Conservation (phyloP, 92 coral and sea anemone genomes). For the Parazoanthus atlanticus region DNA sequence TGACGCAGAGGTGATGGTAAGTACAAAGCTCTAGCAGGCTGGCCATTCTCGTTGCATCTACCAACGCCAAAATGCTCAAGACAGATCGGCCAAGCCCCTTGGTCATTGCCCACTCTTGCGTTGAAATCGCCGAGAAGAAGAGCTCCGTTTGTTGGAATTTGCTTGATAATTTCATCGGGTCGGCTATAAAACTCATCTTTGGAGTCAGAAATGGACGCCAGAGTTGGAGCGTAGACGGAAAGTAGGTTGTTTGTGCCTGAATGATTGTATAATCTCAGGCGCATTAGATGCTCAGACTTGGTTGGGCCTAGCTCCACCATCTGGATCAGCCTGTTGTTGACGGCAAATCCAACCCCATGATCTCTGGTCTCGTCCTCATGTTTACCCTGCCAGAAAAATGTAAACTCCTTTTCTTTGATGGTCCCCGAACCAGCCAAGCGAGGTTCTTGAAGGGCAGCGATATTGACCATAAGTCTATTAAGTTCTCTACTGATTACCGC, state of each 20-base stretch:
- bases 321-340: constrained; percentile 7
- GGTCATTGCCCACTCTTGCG: no score
- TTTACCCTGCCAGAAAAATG: background rate
- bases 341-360: background rate
- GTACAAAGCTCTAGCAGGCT: constrained; percentile 46
- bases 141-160: no score
- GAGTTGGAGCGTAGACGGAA: constrained; percentile 12
- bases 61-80: no score
- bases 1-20: no score
- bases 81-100: no score
- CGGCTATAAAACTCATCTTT: background rate
- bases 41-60: constrained; percentile 50
- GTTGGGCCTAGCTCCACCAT: background rate
- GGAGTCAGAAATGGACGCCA: background rate
- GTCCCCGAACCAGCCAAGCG: no score
- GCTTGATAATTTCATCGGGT: constrained; percentile 22
- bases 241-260: background rate
- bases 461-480: background rate
- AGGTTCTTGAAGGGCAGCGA: background rate
- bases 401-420: background rate
- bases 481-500: background rate
- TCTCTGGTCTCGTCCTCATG: background rate
- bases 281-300: background rate
- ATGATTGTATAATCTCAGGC: background rate
- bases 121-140: no score